Conservation (phyloP, 1,140 invertebrate genomes). For the Diabrotica virgifera region DNA sequence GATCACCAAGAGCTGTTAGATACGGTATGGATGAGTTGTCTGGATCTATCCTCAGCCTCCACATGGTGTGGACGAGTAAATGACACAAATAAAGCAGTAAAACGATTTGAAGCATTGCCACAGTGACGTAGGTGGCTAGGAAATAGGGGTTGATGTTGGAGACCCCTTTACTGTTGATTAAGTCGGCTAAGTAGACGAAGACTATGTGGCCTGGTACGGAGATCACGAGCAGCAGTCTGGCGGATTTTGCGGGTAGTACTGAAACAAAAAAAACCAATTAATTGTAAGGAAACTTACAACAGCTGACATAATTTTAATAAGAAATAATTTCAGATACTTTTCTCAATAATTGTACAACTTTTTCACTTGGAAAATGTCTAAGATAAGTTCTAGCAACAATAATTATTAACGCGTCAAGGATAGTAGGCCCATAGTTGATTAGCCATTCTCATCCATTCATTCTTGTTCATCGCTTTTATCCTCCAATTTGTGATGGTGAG, state of each 20-base stretch:
- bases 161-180: constrained; percentile 57
- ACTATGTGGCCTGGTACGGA: constrained; percentile 89
- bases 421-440: no score
- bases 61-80: constrained; percentile 87
- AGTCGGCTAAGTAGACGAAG: constrained; percentile 82
- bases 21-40: constrained; percentile 98
- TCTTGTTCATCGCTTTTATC: no score
- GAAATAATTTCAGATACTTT: no score
- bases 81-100: constrained; percentile 79
- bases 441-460: no score
- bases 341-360: no score
- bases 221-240: constrained; percentile 80
- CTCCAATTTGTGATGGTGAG: no score
- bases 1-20: constrained; percentile 89
- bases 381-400: no score
- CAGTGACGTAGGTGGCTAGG: constrained; percentile 62
- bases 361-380: no score
- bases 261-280: constrained; percentile 39
- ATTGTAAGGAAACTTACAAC: no score
- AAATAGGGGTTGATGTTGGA: constrained; percentile 62
- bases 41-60: constrained; percentile 86
- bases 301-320: no score
- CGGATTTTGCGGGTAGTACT: constrained; percentile 75
- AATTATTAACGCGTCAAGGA: no score
- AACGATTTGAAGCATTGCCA: constrained; percentile 66